These are phyloP conservation scores for Zophobas atratus DNA, from an alignment of 1,140 invertebrate genomes.

Conservation along the genomic window DNA sequence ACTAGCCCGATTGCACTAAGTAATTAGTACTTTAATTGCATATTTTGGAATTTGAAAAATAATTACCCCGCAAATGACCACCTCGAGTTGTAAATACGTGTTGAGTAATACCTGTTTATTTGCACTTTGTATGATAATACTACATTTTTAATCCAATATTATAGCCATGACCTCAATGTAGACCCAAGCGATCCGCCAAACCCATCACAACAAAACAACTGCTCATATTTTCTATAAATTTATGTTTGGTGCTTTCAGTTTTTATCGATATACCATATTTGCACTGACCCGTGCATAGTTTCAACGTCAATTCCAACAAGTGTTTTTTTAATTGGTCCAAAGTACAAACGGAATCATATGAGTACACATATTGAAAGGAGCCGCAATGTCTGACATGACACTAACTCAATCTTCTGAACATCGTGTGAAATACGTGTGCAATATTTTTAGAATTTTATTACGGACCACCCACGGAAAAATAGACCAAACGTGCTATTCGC, in stretches of 20 bases:
- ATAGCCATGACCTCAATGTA: slow-evolving; percentile 12
- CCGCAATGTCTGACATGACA: slow-evolving; percentile 22
- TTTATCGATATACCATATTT: neutral
- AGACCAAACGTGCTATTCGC: neutral
- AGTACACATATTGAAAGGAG: slow-evolving; percentile 26
- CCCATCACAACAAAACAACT: neutral
- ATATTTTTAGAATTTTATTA: slow-evolving; percentile 5
- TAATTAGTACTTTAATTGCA: neutral
- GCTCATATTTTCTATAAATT: neutral
- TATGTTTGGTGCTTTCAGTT: neutral
- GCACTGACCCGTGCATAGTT: neutral
- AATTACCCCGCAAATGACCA: too few species aligned
- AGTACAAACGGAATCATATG: slow-evolving; percentile 42
- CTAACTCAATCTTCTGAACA: neutral
- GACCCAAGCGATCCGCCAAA: too few species aligned
- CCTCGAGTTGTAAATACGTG: neutral
- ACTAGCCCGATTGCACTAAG: too few species aligned
- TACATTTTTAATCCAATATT: neutral
- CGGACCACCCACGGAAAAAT: slow-evolving; percentile 1
- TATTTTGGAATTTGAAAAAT: too few species aligned
- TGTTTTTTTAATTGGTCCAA: slow-evolving; percentile 36
- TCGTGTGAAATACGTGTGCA: neutral
- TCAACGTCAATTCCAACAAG: slow-evolving; percentile 6
- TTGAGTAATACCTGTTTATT: neutral
- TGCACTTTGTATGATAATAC: too few species aligned